Conservation (phyloP, 1,140 invertebrate genomes). For the Galendromus occidentalis region DNA sequence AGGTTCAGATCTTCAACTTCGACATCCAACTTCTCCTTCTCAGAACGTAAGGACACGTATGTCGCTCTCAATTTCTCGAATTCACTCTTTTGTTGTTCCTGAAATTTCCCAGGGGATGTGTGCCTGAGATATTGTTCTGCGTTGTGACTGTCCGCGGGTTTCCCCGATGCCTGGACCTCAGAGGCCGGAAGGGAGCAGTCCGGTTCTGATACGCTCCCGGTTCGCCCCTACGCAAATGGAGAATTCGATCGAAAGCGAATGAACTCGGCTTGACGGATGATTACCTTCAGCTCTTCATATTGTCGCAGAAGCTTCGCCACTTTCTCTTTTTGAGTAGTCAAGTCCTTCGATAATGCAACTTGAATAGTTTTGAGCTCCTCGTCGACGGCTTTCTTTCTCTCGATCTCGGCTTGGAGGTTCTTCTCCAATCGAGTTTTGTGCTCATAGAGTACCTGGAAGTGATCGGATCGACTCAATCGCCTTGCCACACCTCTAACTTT, state of each 20-base stretch:
- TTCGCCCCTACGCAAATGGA: too few species aligned
- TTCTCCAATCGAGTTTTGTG: constrained; percentile 9
- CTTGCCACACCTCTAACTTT: too few species aligned
- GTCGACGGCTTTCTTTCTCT: background rate
- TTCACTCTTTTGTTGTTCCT: background rate
- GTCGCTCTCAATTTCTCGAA: background rate
- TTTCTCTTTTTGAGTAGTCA: background rate
- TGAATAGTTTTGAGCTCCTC: constrained; percentile 1
- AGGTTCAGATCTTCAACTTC: background rate
- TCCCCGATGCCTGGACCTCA: too few species aligned
- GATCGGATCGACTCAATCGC: too few species aligned
- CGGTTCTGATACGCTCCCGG: too few species aligned
- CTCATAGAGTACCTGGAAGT: background rate
- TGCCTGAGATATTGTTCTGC: too few species aligned
- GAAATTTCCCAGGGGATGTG: too few species aligned
- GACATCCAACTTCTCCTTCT: background rate
- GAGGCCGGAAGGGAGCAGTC: too few species aligned
- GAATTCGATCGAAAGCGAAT: too few species aligned
- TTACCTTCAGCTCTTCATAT: constrained; percentile 1
- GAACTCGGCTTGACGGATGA: too few species aligned
- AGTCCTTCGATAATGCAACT: background rate
- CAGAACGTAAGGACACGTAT: background rate
- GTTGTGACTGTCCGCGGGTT: too few species aligned
- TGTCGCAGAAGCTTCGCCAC: background rate
- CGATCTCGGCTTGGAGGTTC: background rate